phyloP scores from a whole-genome alignment of 2,113 vertebrate species.

The Rhegmatorhina hoffmannsi region DNA sequence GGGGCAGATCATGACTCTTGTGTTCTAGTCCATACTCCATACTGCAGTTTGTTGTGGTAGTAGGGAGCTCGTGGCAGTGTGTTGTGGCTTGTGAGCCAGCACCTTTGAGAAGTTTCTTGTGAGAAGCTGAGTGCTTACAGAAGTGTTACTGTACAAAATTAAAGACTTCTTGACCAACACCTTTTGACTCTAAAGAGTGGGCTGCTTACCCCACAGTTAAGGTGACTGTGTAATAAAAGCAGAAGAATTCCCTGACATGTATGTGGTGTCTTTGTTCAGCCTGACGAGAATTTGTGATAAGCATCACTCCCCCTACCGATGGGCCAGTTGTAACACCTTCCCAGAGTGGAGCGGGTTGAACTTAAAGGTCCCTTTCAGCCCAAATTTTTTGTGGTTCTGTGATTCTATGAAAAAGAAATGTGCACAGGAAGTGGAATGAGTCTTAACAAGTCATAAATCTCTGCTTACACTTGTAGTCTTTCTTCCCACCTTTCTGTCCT shows the following conservation, averaged over 20 bases:
- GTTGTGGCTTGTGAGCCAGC: too few relatives aligned
- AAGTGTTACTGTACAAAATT: background rate
- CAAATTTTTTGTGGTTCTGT: background rate
- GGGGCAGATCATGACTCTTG: too few relatives aligned
- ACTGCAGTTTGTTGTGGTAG: too few relatives aligned
- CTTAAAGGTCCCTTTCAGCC: background rate
- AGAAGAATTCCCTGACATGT: background rate
- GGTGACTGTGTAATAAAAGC: background rate
- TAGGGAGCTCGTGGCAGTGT: too few relatives aligned
- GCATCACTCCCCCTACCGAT: background rate
- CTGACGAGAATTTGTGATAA: background rate
- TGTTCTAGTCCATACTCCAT: too few relatives aligned
- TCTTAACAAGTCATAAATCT: background rate
- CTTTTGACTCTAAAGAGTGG: background rate
- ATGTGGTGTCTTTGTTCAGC: background rate
- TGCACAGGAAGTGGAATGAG: background rate
- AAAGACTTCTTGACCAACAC: background rate
- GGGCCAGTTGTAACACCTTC: background rate
- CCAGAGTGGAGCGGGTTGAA: fast-evolving
- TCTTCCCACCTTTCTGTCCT: background rate
- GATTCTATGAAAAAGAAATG: background rate
- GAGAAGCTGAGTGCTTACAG: background rate
- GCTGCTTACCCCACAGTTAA: background rate
- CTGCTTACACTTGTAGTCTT: background rate
- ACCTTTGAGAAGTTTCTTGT: background rate